phyloP scores from a whole-genome alignment of 2,888 invertebrate species.

The Troglohyphantes excavatus region DNA sequence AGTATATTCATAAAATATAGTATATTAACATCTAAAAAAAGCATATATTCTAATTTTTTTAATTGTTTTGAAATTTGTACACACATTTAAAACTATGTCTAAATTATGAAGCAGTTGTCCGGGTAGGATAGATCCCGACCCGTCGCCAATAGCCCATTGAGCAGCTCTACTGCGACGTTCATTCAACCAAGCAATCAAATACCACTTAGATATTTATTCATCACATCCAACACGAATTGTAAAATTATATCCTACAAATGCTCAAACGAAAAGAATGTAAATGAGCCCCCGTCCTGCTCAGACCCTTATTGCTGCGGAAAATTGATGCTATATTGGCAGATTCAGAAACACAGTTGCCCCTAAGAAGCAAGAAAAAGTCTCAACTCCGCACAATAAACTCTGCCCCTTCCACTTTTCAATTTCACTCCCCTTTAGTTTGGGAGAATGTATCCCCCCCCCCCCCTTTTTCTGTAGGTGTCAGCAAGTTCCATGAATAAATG shows the following conservation, averaged over 20 bases:
- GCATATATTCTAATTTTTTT: too few species aligned
- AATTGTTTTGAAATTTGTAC: too few species aligned
- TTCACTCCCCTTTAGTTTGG: not conserved
- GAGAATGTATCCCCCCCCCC: not conserved
- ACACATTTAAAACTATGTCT: too few species aligned
- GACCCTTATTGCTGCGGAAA: not conserved
- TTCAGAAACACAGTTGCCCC: not conserved
- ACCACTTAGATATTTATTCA: not conserved
- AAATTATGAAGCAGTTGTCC: too few species aligned
- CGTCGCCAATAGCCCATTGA: too few species aligned
- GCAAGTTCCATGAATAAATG: constrained; percentile 57
- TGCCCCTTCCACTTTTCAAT: constrained; percentile 16
- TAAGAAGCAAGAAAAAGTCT: not conserved
- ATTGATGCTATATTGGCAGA: constrained; percentile 35
- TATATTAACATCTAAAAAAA: too few species aligned
- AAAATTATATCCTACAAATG: not conserved
- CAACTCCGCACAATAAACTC: not conserved
- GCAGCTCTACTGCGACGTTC: too few species aligned
- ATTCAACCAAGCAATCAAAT: too few species aligned
- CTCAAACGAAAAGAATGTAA: not conserved
- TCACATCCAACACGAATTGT: not conserved
- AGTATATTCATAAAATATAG: too few species aligned
- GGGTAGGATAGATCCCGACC: too few species aligned
- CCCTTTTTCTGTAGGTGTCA: constrained; percentile 46
- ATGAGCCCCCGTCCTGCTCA: not conserved